Conservation (phyloP, 2,888 invertebrate species). For the Escarpia spicata region DNA sequence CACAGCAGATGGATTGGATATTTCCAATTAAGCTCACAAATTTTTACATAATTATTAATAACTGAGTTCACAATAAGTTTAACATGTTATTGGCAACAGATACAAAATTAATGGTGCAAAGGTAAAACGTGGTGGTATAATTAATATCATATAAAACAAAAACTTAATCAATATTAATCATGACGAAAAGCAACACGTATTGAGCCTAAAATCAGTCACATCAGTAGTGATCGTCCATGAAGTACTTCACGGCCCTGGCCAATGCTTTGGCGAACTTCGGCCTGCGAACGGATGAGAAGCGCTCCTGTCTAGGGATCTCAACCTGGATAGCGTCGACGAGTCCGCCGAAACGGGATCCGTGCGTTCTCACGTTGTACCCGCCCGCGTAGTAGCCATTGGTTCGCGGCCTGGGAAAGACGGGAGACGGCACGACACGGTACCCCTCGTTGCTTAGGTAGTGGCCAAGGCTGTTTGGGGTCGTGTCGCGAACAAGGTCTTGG, state of each 20-base stretch:
- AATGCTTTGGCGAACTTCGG: background rate
- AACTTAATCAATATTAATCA: no score
- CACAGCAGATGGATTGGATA: no score
- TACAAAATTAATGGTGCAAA: no score
- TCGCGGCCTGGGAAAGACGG: conserved; percentile 25
- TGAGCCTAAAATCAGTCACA: no score
- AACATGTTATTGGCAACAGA: no score
- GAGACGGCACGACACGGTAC: conserved; percentile 43
- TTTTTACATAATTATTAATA: no score
- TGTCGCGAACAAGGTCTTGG: conserved; percentile 35
- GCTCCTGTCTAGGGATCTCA: conserved; percentile 30
- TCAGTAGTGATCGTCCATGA: conserved; percentile 6
- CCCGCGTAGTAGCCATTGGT: conserved; percentile 25
- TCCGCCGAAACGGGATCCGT: conserved; percentile 41
- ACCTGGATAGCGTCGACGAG: conserved; percentile 41
- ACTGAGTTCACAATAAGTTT: no score
- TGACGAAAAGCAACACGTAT: no score
- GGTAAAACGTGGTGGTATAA: no score
- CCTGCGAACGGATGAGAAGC: background rate
- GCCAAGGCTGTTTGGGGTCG: conserved; percentile 37
- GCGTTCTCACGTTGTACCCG: conserved; percentile 40
- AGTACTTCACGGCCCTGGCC: background rate
- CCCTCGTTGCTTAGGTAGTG: conserved; percentile 37
- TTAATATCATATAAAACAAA: no score
- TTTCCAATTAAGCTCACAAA: no score